Evolutionary conservation across 2,113 vertebrate genomes (phyloP), one percentile per base, ranked within the genome.

Genomic region (Cyphomyrus plagiostoma): DNA sequence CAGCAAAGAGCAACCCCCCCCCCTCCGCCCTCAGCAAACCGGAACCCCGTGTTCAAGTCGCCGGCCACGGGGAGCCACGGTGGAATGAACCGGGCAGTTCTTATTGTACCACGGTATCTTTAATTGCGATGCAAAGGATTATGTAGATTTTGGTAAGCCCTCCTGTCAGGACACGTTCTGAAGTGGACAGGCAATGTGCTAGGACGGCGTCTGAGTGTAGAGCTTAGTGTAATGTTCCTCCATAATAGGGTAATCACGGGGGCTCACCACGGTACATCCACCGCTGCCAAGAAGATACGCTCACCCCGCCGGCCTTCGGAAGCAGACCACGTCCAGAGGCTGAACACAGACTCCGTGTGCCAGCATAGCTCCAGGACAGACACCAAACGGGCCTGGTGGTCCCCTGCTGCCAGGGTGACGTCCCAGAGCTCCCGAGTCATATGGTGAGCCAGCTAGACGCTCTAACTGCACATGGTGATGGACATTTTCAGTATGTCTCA

Each of bases 41-140:
- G 90, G 86, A 74, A 35, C 45, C 87, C 85, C 91, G 92, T 23
- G 91, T 92, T 92, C 89, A 93, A 92, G 87, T 86, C 91, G 91
- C 92, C 88, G 91, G 90, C 91, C 91, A 90, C 89, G 92, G 89
- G 92, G 91, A 94, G 3, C 93, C 92, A 92, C 94, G 94, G 93
- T 93, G 94, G 95, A 95, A 95, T 94, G 95, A 95, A 95, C 95
- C 94, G 92, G 94, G 93, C 94, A 95, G 94, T 95, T 96, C 95
- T 96, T 95, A 96, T 96, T 96, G 95, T 96, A 96, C 95, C 95
- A 89, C 95, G 95, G 94, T 96, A 96, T 96, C 95, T 96, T 96
- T 96, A 96, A 96, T 96, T 96, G 95, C 95, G 95, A 95, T 95
- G 94, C 94, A 94, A 90, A 95, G 95, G 95, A 96, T 96, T 96